Conservation (phyloP, 2,113 vertebrate genomes). For the Larimichthys polyactis region DNA sequence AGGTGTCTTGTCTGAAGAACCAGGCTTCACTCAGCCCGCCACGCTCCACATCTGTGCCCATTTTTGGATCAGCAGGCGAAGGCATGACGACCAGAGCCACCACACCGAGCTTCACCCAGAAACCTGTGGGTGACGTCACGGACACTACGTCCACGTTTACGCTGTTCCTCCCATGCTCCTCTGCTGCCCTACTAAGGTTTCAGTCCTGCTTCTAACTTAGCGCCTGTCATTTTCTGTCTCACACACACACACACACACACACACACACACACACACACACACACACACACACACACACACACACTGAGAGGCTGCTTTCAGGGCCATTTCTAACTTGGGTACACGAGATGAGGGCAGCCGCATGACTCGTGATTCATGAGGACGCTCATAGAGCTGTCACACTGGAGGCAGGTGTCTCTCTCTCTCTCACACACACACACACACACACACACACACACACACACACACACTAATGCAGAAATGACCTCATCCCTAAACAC, state of each 20-base stretch:
- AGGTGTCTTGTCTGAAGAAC: too few relatives aligned
- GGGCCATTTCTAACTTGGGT: conserved; percentile 92
- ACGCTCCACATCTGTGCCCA: too few relatives aligned
- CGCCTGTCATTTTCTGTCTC: conserved; percentile 1
- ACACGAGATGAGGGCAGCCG: conserved; percentile 87
- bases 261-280: conserved; percentile 28
- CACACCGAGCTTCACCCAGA: too few relatives aligned
- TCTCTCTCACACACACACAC: conserved; percentile 25
- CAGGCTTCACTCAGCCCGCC: too few relatives aligned
- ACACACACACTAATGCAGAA: conserved; percentile 21
- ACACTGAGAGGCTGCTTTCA: conserved; percentile 84
- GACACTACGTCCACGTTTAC: too few relatives aligned
- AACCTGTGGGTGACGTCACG: too few relatives aligned
- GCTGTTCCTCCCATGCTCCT: conserved; percentile 76
- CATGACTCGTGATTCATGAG: conserved; percentile 98
- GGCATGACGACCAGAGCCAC: too few relatives aligned
- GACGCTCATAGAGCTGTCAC: conserved; percentile 97
- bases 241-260: conserved; percentile 38
- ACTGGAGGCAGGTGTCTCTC: conserved; percentile 93
- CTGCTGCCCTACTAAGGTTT: conserved; percentile 93
- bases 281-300: conserved; percentile 43
- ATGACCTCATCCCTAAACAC: conserved; percentile 95
- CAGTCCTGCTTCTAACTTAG: conserved; percentile 92
- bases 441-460: conserved; percentile 11
- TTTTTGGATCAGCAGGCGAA: too few relatives aligned